Evolutionary conservation across 2,888 invertebrate species (phyloP).

Genomic region (Rhorus exstirpatorius): DNA sequence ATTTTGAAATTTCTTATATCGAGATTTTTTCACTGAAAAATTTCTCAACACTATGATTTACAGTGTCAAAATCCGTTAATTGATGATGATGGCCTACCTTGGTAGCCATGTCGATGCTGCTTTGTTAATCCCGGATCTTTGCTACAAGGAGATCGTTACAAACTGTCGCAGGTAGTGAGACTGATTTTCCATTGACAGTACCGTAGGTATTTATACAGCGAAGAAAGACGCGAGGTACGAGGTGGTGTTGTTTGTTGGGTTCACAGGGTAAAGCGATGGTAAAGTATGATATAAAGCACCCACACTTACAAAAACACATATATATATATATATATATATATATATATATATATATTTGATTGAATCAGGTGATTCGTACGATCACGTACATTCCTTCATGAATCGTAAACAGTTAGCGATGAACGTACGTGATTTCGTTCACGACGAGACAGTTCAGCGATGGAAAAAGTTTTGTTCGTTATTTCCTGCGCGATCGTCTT

Average conservation of each 20-base stretch:
- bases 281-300: conserved; percentile 22
- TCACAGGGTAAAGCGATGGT: conserved; percentile 60
- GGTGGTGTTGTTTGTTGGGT: conserved; percentile 63
- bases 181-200: conserved; percentile 77
- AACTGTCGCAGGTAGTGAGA: conserved; percentile 73
- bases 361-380: conserved; percentile 54
- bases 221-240: conserved; percentile 43
- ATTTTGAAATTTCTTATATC: background rate
- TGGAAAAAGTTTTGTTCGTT: conserved; percentile 79
- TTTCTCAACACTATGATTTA: background rate
- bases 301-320: background rate
- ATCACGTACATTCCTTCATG: conserved; percentile 75
- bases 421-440: conserved; percentile 75
- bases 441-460: conserved; percentile 46
- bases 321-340: background rate
- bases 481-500: conserved; percentile 34
- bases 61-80: background rate
- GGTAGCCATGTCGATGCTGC: conserved; percentile 71
- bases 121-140: conserved; percentile 62
- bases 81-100: conserved; percentile 68
- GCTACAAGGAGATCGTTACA: conserved; percentile 59
- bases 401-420: conserved; percentile 75
- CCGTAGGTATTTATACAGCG: conserved; percentile 82
- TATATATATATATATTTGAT: conserved; percentile 8
- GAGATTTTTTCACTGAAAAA: background rate